Evolutionary conservation across 2,888 invertebrate species (phyloP).

Genomic region (Nudaria mundana): DNA sequence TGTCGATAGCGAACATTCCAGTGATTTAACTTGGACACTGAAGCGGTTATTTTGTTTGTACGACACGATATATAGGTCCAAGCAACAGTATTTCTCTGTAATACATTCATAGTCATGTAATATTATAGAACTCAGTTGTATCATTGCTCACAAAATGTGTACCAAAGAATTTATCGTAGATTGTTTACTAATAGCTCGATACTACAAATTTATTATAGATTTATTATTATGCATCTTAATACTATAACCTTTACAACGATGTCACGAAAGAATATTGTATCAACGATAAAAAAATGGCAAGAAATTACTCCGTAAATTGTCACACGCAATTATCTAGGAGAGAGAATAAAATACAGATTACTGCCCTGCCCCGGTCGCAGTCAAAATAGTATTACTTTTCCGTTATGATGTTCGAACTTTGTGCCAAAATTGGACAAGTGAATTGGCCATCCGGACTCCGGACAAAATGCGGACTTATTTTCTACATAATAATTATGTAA

Average conservation of each 20-base stretch:
- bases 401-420: constrained; percentile 52
- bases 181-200: constrained; percentile 40
- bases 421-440: constrained; percentile 74
- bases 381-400: constrained; percentile 53
- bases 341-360: too few species aligned
- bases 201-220: constrained; percentile 16
- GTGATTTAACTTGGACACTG: constrained; percentile 37
- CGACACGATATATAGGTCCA: constrained; percentile 43
- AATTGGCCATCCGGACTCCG: constrained; percentile 47
- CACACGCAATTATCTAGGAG: too few species aligned
- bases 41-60: constrained; percentile 29
- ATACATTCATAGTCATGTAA: constrained; percentile 45
- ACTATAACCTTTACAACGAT: constrained; percentile 19
- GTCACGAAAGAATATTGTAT: constrained; percentile 17
- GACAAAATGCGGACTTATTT: constrained; percentile 32
- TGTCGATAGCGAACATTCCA: constrained; percentile 67
- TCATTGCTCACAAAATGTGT: constrained; percentile 78
- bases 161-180: constrained; percentile 72
- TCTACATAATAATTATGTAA: constrained; percentile 35
- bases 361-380: constrained; percentile 33
- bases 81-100: constrained; percentile 58
- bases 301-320: too few species aligned
- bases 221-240: neutral
- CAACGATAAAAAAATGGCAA: constrained; percentile 10
- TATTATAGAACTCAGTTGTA: constrained; percentile 50